These are phyloP conservation scores for Larimichthys crocea DNA, from an alignment of 2,113 vertebrate genomes.

Conservation along the genomic window DNA sequence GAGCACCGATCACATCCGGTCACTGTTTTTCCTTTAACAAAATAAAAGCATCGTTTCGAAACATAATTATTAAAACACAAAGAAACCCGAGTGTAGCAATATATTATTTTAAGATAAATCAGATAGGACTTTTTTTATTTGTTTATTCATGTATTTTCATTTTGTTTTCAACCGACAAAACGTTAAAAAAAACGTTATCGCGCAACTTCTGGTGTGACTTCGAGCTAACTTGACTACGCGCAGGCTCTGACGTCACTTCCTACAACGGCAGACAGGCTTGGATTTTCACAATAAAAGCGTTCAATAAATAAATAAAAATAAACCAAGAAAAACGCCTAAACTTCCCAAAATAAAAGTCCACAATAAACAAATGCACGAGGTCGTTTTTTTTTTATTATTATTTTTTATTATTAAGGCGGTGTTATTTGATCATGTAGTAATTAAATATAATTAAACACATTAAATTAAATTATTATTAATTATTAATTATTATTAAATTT, in stretches of 20 bases:
- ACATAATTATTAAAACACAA: background rate
- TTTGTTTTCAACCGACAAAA: background rate
- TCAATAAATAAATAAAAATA: background rate
- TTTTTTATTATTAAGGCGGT: background rate
- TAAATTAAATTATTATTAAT: too few species aligned
- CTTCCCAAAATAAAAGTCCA: background rate
- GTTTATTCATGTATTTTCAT: accelerated
- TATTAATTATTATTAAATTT: too few species aligned
- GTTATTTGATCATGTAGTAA: background rate
- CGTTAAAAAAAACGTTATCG: accelerated
- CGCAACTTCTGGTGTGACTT: background rate
- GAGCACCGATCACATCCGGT: background rate
- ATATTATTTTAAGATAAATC: accelerated
- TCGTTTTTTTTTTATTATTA: too few species aligned
- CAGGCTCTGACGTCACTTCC: constrained; percentile 13
- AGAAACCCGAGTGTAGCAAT: accelerated
- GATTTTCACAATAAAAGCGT: constrained; percentile 14
- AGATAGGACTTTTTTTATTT: accelerated
- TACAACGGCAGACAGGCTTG: too few species aligned
- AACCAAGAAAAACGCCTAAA: background rate
- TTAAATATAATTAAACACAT: too few species aligned
- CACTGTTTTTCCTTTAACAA: background rate
- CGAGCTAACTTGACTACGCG: background rate
- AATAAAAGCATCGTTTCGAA: constrained; percentile 9
- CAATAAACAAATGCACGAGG: too few species aligned